phyloP scores from a whole-genome alignment of 2,113 vertebrate genomes.

The Vimba vimba region DNA sequence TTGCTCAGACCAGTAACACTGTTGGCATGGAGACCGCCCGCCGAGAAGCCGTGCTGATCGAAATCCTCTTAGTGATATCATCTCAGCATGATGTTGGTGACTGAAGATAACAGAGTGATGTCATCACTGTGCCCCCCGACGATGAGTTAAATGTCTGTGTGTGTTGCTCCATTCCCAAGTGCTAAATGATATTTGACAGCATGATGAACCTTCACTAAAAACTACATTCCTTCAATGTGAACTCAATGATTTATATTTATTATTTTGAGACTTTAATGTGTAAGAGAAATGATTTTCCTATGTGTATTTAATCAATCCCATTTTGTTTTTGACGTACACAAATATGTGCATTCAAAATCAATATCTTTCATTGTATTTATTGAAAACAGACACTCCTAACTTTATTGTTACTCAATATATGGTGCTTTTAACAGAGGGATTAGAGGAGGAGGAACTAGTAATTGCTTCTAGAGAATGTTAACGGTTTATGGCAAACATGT shows the following conservation, averaged over 20 bases:
- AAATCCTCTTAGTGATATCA: conserved; percentile 44
- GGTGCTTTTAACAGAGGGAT: no score
- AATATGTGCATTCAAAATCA: no score
- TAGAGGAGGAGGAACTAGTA: no score
- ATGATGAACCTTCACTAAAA: not conserved
- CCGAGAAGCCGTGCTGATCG: not conserved
- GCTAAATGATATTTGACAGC: conserved; percentile 1
- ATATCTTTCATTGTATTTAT: no score
- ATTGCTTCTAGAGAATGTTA: no score
- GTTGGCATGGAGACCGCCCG: conserved; percentile 46
- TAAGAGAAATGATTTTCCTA: no score
- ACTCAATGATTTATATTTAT: not conserved
- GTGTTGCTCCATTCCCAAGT: not conserved
- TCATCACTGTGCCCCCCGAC: not conserved
- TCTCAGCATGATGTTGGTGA: conserved; percentile 2
- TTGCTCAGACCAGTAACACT: conserved; percentile 25
- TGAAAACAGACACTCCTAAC: no score
- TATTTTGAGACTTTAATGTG: not conserved
- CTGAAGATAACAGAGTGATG: not conserved
- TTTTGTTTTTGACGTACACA: no score
- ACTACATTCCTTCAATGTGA: not conserved
- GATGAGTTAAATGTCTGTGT: conserved; percentile 13
- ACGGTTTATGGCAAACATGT: no score
- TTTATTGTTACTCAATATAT: no score
- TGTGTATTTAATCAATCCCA: no score